These are phyloP conservation scores for Neoarius graeffei DNA, from an alignment of 2,113 vertebrate genomes.

Conservation along the genomic window DNA sequence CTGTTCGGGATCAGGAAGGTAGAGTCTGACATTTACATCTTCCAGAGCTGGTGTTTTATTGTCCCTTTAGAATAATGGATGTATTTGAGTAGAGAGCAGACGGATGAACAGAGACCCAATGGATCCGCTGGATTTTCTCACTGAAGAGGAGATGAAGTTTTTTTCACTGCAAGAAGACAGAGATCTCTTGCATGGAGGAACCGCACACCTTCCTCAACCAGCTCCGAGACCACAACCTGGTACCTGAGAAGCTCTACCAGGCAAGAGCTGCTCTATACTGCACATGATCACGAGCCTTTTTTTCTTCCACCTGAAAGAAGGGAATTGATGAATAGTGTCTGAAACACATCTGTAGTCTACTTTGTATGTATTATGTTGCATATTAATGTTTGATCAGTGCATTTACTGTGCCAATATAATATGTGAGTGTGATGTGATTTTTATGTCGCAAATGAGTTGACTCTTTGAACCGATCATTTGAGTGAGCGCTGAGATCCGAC, in stretches of 20 bases:
- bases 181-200: constrained; percentile 56
- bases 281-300: neutral
- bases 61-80: neutral
- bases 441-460: neutral
- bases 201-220: constrained; percentile 57
- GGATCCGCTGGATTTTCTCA: constrained; percentile 54
- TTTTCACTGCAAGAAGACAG: constrained; percentile 62
- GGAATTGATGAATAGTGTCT: neutral
- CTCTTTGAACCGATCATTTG: neutral
- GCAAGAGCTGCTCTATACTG: constrained; percentile 37
- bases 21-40: neutral
- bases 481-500: neutral
- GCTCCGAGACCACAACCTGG: constrained; percentile 64
- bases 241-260: constrained; percentile 59
- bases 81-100: neutral
- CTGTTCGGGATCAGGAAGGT: neutral
- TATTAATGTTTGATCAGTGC: neutral
- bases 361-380: neutral
- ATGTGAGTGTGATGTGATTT: neutral
- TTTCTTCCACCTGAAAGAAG: neutral
- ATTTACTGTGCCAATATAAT: neutral
- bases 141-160: constrained; percentile 46
- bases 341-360: neutral
- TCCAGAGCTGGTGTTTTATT: neutral
- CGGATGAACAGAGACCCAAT: neutral